phyloP scores from a whole-genome alignment of 2,113 vertebrate species.

The Fukomys damarensis region DNA sequence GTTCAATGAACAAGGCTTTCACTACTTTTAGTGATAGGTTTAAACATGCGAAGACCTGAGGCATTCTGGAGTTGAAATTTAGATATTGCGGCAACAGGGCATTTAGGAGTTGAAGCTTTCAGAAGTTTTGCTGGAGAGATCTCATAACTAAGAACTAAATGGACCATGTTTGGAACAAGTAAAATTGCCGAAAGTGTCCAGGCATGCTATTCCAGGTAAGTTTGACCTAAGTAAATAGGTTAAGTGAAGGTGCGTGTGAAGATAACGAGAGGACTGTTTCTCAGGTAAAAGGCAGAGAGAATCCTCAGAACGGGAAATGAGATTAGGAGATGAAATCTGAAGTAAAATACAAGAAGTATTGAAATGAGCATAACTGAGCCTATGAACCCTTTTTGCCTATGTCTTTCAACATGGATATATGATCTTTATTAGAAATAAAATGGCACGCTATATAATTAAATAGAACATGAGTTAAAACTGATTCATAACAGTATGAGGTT shows the following conservation, averaged over 20 bases:
- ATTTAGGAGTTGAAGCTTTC: constrained; percentile 1
- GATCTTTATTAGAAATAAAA: constrained; percentile 35
- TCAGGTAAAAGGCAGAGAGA: not conserved
- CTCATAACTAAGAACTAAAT: not conserved
- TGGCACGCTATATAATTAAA: not conserved
- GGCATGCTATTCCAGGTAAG: not conserved
- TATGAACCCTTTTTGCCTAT: not conserved
- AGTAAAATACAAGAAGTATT: not conserved
- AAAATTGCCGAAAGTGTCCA: constrained; percentile 7
- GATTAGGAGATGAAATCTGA: not conserved
- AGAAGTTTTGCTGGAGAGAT: not conserved
- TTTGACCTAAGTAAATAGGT: not conserved
- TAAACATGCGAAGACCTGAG: not conserved
- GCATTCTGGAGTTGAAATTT: not conserved
- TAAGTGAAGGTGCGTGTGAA: not conserved
- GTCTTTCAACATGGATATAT: not conserved
- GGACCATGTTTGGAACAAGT: not conserved
- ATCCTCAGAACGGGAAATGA: not conserved
- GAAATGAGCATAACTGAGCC: not conserved
- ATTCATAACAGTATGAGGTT: constrained; percentile 8
- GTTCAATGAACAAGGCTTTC: not conserved
- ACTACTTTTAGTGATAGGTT: not conserved
- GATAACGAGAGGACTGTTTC: not conserved
- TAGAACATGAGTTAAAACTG: not conserved
- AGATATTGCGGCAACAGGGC: not conserved